Evolutionary conservation across 2,113 vertebrate species (phyloP), one percentile per base, ranked within the genome.

Genomic region (Diphyllodes magnificus): DNA sequence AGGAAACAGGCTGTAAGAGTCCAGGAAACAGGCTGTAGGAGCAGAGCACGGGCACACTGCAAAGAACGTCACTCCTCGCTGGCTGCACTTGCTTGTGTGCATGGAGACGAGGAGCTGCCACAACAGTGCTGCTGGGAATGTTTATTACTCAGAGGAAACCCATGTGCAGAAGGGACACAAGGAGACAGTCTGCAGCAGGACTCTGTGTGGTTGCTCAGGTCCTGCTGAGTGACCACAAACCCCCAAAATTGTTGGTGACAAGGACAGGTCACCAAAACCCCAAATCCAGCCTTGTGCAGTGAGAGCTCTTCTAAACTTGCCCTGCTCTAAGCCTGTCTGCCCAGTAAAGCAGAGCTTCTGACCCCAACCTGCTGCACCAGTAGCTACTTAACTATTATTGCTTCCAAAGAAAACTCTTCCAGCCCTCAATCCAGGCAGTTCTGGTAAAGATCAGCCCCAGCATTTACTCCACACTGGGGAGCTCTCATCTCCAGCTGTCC

Each of bases 361-460:
- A 86, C 23, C 40, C 78, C 0, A 0, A 12, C 31, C 47, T 2
- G 3, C 63, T 64, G 79, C 59, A 61, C 24, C 57, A 76, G 15
- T 49, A 82, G 50, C 37, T 53, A 28, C 23, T 75, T 77, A 0
- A 14, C 53, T 44, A 42, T 49, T 28, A 50, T 3, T 21, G 19
- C 73, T 68, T 84, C 35, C 75, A 45, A 64, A 85, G 15, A 27
- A 94, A 90, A 87, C 22, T 33, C 28, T 56, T 76, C 37, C 54
- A 85, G 56, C 49, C 14, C 33, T 64, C 66, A 42, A 25, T 10
- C 45, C 6, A 3, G 15, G 24, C 54, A 59, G 39, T 12, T 54
- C 76, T 83, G 80, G 47, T 77, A 59, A 73, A 63, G 15, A 86
- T 16, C 42, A 93, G 42, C 51, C 82, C 17, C 1, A 2, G 76